phyloP scores from a whole-genome alignment of 2,113 vertebrate genomes.

The Stomatorhinus ivindoensis region DNA sequence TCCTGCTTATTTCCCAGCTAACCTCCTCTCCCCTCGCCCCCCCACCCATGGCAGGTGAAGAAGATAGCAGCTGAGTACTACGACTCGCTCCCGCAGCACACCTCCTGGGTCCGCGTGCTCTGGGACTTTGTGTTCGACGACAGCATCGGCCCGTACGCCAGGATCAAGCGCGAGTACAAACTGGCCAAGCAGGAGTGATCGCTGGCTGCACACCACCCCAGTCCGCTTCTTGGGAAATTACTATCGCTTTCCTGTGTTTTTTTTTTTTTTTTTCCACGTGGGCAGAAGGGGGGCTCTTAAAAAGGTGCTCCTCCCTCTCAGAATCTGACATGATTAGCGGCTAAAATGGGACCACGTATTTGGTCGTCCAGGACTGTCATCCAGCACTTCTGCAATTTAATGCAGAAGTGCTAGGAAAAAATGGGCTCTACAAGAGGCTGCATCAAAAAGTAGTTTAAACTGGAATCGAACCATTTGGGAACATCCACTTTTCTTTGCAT shows the following conservation, averaged over 20 bases:
- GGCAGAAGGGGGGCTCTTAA: neutral
- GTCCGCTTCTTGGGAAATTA: neutral
- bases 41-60: slow-evolving; percentile 67
- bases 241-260: neutral
- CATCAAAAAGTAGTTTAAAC: neutral
- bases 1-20: neutral
- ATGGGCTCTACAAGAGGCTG: neutral
- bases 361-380: neutral
- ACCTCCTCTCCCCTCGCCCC: neutral
- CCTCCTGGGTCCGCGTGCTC: slow-evolving; percentile 83
- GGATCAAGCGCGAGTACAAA: slow-evolving; percentile 83
- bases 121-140: slow-evolving; percentile 94
- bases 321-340: neutral
- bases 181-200: slow-evolving; percentile 53
- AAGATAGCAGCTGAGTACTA: slow-evolving; percentile 93
- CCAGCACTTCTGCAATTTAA: neutral
- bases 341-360: neutral
- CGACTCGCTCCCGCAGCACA: slow-evolving; percentile 80
- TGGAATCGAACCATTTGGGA: neutral
- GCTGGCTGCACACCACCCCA: neutral
- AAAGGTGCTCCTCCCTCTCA: neutral
- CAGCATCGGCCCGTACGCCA: slow-evolving; percentile 77
- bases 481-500: neutral
- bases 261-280: neutral
- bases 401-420: neutral